Conservation (phyloP, 2,888 invertebrate genomes). For the Listrodromus nycthemerus region DNA sequence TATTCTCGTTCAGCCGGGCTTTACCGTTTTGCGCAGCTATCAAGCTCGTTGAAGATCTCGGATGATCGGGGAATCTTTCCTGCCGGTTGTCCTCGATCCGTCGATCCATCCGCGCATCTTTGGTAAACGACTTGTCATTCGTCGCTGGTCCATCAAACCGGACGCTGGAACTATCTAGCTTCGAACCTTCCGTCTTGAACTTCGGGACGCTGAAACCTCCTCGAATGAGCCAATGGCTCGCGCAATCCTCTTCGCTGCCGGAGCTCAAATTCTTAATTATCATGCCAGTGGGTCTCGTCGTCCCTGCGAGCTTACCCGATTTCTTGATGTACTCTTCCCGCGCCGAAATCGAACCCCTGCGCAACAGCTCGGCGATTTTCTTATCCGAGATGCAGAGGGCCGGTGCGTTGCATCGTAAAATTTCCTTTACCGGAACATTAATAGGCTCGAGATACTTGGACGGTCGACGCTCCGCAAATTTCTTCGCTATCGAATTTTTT, state of each 20-base stretch:
- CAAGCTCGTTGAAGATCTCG: background rate
- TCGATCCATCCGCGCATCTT: background rate
- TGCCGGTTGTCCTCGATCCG: background rate
- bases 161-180: too few relatives aligned
- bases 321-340: constrained; percentile 40
- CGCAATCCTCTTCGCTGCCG: constrained; percentile 68
- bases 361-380: constrained; percentile 43
- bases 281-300: constrained; percentile 52
- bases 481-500: constrained; percentile 27
- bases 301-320: constrained; percentile 22
- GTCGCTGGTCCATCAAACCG: too few relatives aligned
- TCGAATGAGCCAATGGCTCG: constrained; percentile 11
- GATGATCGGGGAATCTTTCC: constrained; percentile 1
- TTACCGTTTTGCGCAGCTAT: background rate
- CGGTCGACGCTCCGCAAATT: constrained; percentile 51
- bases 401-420: constrained; percentile 57
- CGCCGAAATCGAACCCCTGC: constrained; percentile 53
- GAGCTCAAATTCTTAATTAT: constrained; percentile 73
- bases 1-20: background rate
- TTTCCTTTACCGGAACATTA: constrained; percentile 25
- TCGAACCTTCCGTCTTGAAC: background rate
- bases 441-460: constrained; percentile 42
- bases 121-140: background rate
- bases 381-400: constrained; percentile 53
- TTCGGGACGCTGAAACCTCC: constrained; percentile 1